phyloP scores from a whole-genome alignment of 2,797 vertebrate species.

The Phylloscopus collybita region DNA sequence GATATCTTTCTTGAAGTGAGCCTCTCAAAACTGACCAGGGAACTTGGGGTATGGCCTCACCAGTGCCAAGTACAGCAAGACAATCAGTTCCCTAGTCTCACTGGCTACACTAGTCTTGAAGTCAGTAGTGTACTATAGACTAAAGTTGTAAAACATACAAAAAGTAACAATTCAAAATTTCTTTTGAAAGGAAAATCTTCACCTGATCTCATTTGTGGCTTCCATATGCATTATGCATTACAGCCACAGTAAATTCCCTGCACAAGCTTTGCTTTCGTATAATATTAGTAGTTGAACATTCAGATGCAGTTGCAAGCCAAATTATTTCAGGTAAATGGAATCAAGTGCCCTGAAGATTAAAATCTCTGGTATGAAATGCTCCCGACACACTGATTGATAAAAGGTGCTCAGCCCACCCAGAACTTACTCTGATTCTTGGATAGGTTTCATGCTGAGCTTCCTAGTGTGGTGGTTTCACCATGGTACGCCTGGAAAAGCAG shows the following conservation, averaged over 20 bases:
- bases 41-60: neutral
- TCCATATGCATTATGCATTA: neutral
- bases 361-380: neutral
- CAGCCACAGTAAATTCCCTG: neutral
- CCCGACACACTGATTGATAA: neutral
- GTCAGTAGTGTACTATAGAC: neutral
- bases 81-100: neutral
- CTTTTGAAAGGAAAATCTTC: neutral
- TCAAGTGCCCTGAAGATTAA: neutral
- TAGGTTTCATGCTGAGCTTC: neutral
- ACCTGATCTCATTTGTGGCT: neutral
- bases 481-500: neutral
- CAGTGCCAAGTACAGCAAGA: neutral
- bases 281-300: neutral
- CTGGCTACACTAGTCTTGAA: neutral
- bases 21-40: neutral
- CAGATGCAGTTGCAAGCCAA: neutral
- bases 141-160: neutral
- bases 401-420: neutral
- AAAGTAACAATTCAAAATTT: neutral
- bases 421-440: neutral
- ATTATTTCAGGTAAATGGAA: neutral
- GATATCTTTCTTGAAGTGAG: neutral
- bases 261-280: neutral
- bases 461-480: neutral